Base-by-base conservation (phyloP, 2,113 vertebrate species). In the Pygoscelis adeliae region DNA sequence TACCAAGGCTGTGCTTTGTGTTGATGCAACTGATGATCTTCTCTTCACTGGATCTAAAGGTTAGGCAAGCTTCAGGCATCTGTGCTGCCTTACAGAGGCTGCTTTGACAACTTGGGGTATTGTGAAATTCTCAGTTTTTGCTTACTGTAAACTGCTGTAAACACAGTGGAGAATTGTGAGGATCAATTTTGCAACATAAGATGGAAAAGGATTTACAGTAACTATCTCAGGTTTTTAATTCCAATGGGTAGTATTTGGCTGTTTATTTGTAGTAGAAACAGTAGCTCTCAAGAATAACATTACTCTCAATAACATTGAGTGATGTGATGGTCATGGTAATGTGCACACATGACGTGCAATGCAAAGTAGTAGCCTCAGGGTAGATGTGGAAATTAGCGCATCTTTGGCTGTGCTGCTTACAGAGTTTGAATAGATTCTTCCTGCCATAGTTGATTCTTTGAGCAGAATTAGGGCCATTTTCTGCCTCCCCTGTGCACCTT, bases 11-110 rank as follows among this genome's bases (percentile, higher is more conserved):
- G 98, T 99, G 58, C 98, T 99, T 61, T 99, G 99, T 55, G 98
- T 99, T 32, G 99, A 99, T 83, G 98, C 99, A 86, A 99, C 99
- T 3, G 99, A 99, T 59, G 99, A 99, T 96, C 99, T 99, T 69
- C 99, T 99, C 52, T 99, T 99, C 94, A 99, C 99, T 16, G 99
- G 99, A 70, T 99, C 99, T 52, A 99, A 99, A 99, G 99, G 99
- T 99, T 86, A 89, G 96, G 32, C 71, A 76, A 86, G 25, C 62
- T 90, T 50, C 67, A 10, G 44, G 25, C 23, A 34, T 53, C 42
- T n/a, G 32, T 79, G 36, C 53, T 87, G 67, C 56, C 62, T 94
- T 94, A 9, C 38, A 80, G 61, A 94, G 59, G 56, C 42, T 83
- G 40, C 44, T 86, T 72, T 86, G 74, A 70, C 23, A 63, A 2